Percentiles rank a stretch among this genome's conserved stretches.
Conservation (phyloP, 2,797 vertebrate species). For the Peromyscus melanophrys region DNA sequence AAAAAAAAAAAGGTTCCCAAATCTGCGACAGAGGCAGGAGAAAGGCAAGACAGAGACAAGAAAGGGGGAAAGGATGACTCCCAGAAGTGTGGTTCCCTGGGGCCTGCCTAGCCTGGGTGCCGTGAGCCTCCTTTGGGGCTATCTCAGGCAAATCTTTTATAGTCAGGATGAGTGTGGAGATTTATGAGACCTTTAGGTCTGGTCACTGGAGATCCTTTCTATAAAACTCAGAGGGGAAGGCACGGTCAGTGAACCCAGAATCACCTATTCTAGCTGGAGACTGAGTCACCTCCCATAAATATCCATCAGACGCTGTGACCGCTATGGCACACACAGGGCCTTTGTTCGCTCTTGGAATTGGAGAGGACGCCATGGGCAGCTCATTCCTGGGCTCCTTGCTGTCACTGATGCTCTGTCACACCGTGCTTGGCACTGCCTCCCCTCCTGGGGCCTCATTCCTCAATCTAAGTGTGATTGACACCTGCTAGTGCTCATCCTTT, state of each 20-base stretch:
- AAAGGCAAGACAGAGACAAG: not conserved
- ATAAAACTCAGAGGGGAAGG: no score
- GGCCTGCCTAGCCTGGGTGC: no score
- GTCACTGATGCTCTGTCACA: not conserved
- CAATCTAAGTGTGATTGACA: not conserved
- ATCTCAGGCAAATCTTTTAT: no score
- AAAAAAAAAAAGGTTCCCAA: not conserved
- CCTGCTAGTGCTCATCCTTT: not conserved
- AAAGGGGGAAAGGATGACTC: no score
- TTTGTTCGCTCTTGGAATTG: not conserved
- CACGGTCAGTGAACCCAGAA: no score
- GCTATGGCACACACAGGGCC: not conserved
- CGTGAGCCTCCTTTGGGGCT: no score
- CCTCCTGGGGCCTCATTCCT: not conserved
- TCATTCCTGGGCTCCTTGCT: not conserved
- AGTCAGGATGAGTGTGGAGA: no score
- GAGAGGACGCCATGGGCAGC: not conserved
- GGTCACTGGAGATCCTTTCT: no score
- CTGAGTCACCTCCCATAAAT: conserved; percentile 27
- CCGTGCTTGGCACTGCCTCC: not conserved
- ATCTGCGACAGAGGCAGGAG: not conserved
- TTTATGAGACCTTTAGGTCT: no score
- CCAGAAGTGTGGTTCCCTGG: no score
- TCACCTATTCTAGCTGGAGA: no score
- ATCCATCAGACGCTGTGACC: conserved; percentile 64